These are phyloP conservation scores for Lepidurus couesii DNA, from an alignment of 1,140 invertebrate species.

Conservation along the genomic window DNA sequence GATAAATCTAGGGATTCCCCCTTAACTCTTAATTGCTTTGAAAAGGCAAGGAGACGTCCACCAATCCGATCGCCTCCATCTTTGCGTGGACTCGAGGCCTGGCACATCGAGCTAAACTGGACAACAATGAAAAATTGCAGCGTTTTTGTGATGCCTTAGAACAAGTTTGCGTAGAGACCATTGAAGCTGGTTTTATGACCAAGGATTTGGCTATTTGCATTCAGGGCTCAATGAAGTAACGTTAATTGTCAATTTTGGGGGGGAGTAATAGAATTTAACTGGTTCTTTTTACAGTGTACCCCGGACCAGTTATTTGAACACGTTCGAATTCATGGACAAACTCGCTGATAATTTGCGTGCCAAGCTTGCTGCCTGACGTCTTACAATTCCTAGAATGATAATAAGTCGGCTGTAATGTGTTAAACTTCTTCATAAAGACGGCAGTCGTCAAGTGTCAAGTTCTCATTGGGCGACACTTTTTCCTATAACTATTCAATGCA, in stretches of 20 bases:
- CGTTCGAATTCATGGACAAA: conserved; percentile 96
- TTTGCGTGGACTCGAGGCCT: conserved; percentile 44
- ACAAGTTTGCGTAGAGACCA: conserved; percentile 57
- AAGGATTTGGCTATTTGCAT: conserved; percentile 64
- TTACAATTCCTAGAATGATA: neutral
- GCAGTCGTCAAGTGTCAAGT: no score
- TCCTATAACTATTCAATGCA: no score
- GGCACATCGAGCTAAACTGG: conserved; percentile 49
- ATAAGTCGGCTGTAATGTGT: neutral
- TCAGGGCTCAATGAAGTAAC: conserved; percentile 48
- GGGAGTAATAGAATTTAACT: neutral
- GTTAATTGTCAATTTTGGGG: neutral
- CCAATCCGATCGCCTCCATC: conserved; percentile 54
- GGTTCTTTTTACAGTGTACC: conserved; percentile 24
- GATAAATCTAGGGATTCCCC: neutral
- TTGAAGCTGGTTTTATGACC: conserved; percentile 59
- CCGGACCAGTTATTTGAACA: conserved; percentile 86
- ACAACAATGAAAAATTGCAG: conserved; percentile 50
- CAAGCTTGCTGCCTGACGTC: conserved; percentile 44
- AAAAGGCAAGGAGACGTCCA: conserved; percentile 55
- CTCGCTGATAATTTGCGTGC: conserved; percentile 85
- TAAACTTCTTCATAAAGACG: neutral
- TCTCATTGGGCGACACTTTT: no score
- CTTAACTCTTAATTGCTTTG: neutral
- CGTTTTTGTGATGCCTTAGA: conserved; percentile 52